Evolutionary conservation across 2,797 vertebrate species (phyloP), one percentile per base, ranked within the genome.

Genomic region (Ctenopoma kingsleyae): DNA sequence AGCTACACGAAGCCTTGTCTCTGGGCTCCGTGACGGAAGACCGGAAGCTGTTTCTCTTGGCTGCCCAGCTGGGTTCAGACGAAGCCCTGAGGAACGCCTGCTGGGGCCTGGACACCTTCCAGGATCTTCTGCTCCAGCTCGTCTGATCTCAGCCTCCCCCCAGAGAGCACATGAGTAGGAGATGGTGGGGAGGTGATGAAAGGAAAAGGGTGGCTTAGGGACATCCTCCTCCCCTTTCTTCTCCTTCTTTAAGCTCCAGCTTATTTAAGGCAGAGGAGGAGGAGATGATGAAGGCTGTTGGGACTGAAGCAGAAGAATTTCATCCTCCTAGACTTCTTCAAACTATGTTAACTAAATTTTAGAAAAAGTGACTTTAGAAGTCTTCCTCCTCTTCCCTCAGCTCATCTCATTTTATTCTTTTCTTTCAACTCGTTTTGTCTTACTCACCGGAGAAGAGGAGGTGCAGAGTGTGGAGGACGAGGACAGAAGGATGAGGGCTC

Each of bases 1-100:
- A 97, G 87, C 93, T 98, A 53, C 90, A 71, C 5, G 87, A 91
- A 1, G 95, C 94, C 47, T 91, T 98, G 85, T 95, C 91, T n/a
- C 89, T 98, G 76, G 90, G 90, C 63, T 77, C 78, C 0, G 3
- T 95, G 47, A 48, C 71, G 0, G 71, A 76, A 40, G 91, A 95
- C 43, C 92, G 95, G 67, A 93, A 95, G 73, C 71, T 97, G 67
- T 95, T 96, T 82, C 82, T 98, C 44, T 61, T 97, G 74, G 94
- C 94, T 0, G 93, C 94, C 55, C 96, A 96, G 75, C 88, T 96
- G 1, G 94, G 90, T 20, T 91, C 92, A 1, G 90, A 91, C 0
- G 78, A 66, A 5, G 53, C 69, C 40, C 78, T 51, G 71, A 82
- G 87, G 43, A 88, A 65, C 67, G 89, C 90, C 6, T 70, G 81